A percentile compares a stretch with the other conserved stretches of the same genome.
phyloP scores from a whole-genome alignment of 2,888 invertebrate species.

The Apamea epomidion region DNA sequence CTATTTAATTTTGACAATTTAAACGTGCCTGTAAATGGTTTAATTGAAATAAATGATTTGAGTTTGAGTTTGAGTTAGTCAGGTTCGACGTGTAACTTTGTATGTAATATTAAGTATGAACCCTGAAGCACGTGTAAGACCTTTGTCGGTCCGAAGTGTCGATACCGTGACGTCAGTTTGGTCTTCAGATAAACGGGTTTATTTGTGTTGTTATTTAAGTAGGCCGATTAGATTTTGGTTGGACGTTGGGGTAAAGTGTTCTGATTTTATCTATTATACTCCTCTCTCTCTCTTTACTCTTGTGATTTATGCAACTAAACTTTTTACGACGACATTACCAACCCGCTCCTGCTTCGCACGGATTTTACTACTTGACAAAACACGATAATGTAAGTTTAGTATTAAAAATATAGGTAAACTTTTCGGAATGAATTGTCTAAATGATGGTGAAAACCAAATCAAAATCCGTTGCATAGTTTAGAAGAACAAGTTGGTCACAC shows the following conservation, averaged over 20 bases:
- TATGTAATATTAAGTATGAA: constrained; percentile 4
- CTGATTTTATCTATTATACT: neutral
- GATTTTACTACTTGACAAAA: neutral
- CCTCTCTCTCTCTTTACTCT: neutral
- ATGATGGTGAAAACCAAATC: neutral
- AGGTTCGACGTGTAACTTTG: neutral
- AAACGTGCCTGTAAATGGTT: no score
- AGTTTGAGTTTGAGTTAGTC: no score
- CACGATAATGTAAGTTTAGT: no score
- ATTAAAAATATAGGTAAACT: no score
- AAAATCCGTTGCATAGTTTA: neutral
- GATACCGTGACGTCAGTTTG: neutral
- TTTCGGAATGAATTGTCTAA: neutral
- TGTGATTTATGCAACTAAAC: neutral
- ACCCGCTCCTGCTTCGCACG: no score
- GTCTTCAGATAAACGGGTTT: neutral
- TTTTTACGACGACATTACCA: no score
- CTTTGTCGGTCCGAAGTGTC: neutral
- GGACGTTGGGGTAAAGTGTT: no score
- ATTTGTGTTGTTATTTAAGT: neutral
- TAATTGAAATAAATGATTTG: no score
- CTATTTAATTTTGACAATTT: no score
- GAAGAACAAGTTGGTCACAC: neutral
- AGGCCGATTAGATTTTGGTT: neutral
- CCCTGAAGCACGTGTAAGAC: neutral